Base-by-base conservation (phyloP, 2,797 vertebrate species). In the Pipistrellus kuhlii region DNA sequence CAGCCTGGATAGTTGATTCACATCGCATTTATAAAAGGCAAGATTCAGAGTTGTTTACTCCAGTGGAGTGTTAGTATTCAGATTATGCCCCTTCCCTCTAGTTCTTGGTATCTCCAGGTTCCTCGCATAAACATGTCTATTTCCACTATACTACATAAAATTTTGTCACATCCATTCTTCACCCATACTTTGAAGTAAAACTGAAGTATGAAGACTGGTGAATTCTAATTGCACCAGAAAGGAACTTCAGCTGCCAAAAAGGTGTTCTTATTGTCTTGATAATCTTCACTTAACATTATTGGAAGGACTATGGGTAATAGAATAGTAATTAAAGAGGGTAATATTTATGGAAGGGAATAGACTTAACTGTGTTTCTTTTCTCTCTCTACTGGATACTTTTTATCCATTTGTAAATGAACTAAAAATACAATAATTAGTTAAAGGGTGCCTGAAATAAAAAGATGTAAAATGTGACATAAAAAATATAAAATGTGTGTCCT, bases 151-250 rank as follows among this genome's bases (percentile, higher is more conserved):
- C 13, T 57, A 82, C 5, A 51, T 25, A 23, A 90, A 78, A 83
- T 44, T 81, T 81, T 69, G 81, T 85, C 41, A 77, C 12, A 92
- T 68, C 48, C 48, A 72, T 91, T 94, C 6, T 46, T 77, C 94
- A 92, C 15, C 11, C 1, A 77, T 2, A 83, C 15, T 59, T 75
- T 78, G 27, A 95, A 75, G 80, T 76, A 73, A 93, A 94, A 95
- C 12, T 75, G 23, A 96, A 96, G 75, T 73, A 84, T 44, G 41
- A 92, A 91, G 32, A 93, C 20, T 85, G 15, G 23, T 81, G 53
- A 92, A 75, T 75, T 77, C 25, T 85, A 92, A 93, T 66, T 75
- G 71, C 23, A 86, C n/a, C 41, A 90, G 76, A 94, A 94, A 51
- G 53, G 53, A 92, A 82, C 41, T 8, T 62, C 27, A 82, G 64